These are phyloP conservation scores for Notarius lentiginosus DNA, from an alignment of 2,113 vertebrate species.

Conservation along the genomic window DNA sequence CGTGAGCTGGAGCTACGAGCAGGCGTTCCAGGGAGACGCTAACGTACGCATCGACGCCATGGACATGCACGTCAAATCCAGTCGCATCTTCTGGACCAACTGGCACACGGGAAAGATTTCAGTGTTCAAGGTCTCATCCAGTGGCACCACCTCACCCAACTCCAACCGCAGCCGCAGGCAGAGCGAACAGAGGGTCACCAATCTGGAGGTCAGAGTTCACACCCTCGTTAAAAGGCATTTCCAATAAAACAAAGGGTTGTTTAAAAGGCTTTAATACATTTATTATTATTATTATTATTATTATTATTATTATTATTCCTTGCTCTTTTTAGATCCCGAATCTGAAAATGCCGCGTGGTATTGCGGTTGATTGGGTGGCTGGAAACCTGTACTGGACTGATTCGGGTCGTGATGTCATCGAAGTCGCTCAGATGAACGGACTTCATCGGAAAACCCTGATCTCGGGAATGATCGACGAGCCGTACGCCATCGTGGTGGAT, in stretches of 20 bases:
- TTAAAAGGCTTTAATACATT: no score
- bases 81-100: conserved; percentile 96
- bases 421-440: conserved; percentile 89
- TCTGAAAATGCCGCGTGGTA: conserved; percentile 92
- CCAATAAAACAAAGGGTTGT: background rate
- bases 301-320: background rate
- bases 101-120: conserved; percentile 97
- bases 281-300: background rate
- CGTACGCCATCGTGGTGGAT: conserved; percentile 92
- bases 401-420: conserved; percentile 89
- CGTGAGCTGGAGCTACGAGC: conserved; percentile 89
- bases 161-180: conserved; percentile 87
- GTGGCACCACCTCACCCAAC: conserved; percentile 60
- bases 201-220: conserved; percentile 79
- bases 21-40: conserved; percentile 90
- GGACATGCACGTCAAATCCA: conserved; percentile 92
- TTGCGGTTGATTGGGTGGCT: conserved; percentile 95
- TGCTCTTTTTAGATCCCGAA: conserved; percentile 80
- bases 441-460: conserved; percentile 91
- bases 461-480: conserved; percentile 95
- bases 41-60: conserved; percentile 95
- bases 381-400: conserved; percentile 97
- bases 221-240: background rate
- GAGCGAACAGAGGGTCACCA: conserved; percentile 79
- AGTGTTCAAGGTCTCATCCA: conserved; percentile 80